These are phyloP conservation scores for Ptychodera flava DNA, from an alignment of 35 echinoderm and acorn worm species.

Conservation along the genomic window DNA sequence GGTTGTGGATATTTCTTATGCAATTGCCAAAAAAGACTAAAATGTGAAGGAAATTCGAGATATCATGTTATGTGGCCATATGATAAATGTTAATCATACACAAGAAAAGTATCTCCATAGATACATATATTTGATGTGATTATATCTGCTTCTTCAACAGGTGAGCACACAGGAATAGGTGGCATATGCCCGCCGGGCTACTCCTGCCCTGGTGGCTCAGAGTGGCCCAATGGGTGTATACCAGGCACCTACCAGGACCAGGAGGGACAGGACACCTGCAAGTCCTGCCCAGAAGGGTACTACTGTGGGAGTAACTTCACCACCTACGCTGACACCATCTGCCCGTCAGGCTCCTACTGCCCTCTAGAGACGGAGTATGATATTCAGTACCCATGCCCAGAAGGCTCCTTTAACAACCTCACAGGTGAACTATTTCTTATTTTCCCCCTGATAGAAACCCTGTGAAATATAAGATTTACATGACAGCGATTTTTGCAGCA, in stretches of 20 bases:
- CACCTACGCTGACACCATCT: conserved; percentile 72
- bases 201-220: conserved; percentile 62
- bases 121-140: no score
- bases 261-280: conserved; percentile 63
- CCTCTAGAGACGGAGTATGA: conserved; percentile 77
- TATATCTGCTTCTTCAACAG: no score
- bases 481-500: no score
- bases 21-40: no score
- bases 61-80: no score
- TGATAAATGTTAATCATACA: no score
- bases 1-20: no score
- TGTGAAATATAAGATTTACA: no score
- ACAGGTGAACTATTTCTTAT: no score
- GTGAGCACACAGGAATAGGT: conserved; percentile 83
- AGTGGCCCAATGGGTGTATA: conserved; percentile 52
- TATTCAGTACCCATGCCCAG: conserved; percentile 55
- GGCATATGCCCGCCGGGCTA: conserved; percentile 77
- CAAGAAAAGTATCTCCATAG: no score
- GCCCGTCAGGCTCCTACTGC: conserved; percentile 87
- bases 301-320: conserved; percentile 72
- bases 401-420: conserved; percentile 88
- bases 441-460: no score
- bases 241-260: conserved; percentile 91
- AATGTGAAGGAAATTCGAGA: no score
- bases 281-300: conserved; percentile 80